phyloP scores from a whole-genome alignment of 1,140 invertebrate genomes.

The Adoxophyes honmai region DNA sequence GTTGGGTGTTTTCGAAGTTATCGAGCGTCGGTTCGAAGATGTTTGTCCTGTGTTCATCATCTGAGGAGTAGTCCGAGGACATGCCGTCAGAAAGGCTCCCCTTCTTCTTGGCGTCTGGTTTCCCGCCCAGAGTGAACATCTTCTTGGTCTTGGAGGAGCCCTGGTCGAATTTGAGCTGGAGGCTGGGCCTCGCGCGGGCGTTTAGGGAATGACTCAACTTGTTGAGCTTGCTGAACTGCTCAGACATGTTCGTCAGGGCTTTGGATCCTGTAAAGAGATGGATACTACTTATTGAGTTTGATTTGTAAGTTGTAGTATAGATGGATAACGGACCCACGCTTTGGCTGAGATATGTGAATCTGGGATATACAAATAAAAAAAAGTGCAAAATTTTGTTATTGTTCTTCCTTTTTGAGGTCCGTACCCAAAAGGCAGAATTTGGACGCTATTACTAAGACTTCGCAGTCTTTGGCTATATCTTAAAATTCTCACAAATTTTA shows the following conservation, averaged over 20 bases:
- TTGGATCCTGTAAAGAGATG: constrained; percentile 78
- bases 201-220: constrained; percentile 84
- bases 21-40: constrained; percentile 75
- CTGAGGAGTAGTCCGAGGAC: constrained; percentile 72
- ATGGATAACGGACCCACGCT: too few relatives aligned
- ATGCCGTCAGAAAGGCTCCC: constrained; percentile 70
- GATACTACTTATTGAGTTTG: too few relatives aligned
- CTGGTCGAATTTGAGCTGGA: constrained; percentile 64
- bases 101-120: constrained; percentile 58
- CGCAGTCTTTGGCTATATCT: too few relatives aligned
- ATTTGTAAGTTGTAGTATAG: too few relatives aligned
- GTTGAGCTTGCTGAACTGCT: constrained; percentile 90
- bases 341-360: too few relatives aligned
- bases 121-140: constrained; percentile 74
- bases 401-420: too few relatives aligned
- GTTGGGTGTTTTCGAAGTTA: constrained; percentile 71
- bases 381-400: too few relatives aligned
- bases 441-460: too few relatives aligned
- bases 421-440: too few relatives aligned
- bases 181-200: constrained; percentile 63
- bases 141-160: constrained; percentile 59
- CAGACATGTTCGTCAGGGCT: constrained; percentile 89
- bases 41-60: constrained; percentile 72
- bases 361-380: too few relatives aligned
- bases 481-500: too few relatives aligned